These are phyloP conservation scores for Lepus oiostolus DNA, from an alignment of 2,797 vertebrate genomes.

Conservation along the genomic window DNA sequence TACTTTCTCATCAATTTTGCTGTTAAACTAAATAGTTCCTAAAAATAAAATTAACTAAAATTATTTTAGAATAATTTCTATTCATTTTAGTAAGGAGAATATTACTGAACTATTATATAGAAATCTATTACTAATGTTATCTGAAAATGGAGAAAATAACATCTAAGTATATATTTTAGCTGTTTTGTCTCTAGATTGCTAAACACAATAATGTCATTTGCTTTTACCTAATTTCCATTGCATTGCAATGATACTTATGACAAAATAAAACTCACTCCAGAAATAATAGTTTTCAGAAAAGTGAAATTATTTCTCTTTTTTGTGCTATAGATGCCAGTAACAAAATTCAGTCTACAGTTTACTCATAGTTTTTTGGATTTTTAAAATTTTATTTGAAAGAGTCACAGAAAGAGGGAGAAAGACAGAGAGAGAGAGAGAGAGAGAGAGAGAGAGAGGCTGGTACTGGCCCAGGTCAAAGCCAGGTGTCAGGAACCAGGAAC, in stretches of 20 bases:
- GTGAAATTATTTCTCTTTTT: constrained; percentile 57
- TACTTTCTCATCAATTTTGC: background rate
- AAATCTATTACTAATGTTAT: constrained; percentile 1
- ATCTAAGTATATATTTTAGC: constrained; percentile 25
- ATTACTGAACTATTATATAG: background rate
- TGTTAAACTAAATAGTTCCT: background rate
- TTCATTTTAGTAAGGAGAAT: constrained; percentile 24
- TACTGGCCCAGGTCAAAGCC: too few species aligned
- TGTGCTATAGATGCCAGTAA: constrained; percentile 46
- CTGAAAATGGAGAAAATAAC: constrained; percentile 48
- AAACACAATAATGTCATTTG: background rate
- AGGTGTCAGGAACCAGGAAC: too few species aligned
- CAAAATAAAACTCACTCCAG: constrained; percentile 60
- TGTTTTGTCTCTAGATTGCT: constrained; percentile 50
- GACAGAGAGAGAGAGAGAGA: too few species aligned
- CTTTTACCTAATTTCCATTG: constrained; percentile 46
- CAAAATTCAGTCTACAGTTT: constrained; percentile 37
- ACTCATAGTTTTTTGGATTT: constrained; percentile 14
- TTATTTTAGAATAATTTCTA: constrained; percentile 33
- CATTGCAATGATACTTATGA: constrained; percentile 50
- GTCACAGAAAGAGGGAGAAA: too few species aligned
- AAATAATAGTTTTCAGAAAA: constrained; percentile 53
- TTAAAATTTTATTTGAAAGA: too few species aligned
- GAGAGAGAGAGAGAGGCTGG: too few species aligned
- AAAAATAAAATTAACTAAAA: background rate